Evolutionary conservation across 2,113 vertebrate genomes (phyloP).

Genomic region (Chauna torquata): DNA sequence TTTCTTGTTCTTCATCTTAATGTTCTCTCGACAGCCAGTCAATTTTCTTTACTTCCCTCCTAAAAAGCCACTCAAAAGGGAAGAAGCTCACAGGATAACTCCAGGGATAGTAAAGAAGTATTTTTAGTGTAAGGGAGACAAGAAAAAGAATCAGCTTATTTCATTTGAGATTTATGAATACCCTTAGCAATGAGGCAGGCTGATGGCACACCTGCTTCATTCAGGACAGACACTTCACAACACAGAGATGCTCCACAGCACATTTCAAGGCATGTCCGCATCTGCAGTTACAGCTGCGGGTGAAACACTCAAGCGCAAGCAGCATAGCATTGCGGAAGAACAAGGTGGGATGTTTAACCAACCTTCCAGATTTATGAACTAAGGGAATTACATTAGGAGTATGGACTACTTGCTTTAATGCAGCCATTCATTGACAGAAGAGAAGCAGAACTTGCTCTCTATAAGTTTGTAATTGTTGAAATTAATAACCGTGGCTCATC

Average conservation of each 20-base stretch:
- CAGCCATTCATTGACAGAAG: background rate
- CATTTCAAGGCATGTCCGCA: background rate
- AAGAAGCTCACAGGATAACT: background rate
- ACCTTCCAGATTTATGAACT: background rate
- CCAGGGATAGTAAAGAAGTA: background rate
- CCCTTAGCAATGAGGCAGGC: background rate
- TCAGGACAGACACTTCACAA: background rate
- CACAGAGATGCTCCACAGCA: background rate
- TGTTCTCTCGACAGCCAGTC: background rate
- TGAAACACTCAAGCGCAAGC: background rate
- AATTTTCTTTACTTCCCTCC: background rate
- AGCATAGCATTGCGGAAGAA: background rate
- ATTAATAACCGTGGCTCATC: constrained; percentile 24
- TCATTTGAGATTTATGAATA: background rate
- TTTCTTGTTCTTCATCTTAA: background rate
- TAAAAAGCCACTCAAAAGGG: background rate
- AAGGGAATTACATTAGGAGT: background rate
- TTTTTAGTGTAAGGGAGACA: background rate
- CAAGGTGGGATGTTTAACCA: background rate
- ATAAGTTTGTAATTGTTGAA: constrained; percentile 29
- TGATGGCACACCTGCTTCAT: background rate
- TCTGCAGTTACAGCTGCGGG: background rate
- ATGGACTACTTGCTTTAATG: constrained; percentile 5
- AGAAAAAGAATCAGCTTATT: background rate
- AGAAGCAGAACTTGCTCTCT: constrained; percentile 16